Evolutionary conservation across 2,797 vertebrate species (phyloP).

Genomic region (Cichlasoma orientale): DNA sequence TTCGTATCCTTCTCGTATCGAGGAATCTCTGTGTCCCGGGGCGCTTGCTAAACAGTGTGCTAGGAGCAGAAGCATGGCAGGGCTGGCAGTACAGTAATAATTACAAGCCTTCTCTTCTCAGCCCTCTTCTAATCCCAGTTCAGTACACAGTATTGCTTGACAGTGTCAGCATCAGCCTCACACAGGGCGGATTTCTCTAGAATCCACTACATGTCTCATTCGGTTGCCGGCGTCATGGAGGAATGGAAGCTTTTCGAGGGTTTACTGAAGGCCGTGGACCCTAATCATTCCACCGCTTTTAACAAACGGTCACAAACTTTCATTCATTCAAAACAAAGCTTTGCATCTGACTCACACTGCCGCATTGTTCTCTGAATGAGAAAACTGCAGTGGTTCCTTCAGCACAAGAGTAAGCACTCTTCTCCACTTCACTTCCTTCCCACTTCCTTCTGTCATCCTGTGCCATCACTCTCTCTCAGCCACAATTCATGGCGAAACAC

Average conservation of each 20-base stretch:
- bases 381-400: slow-evolving; percentile 19
- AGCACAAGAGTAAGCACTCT: background rate
- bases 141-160: slow-evolving; percentile 16
- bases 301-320: background rate
- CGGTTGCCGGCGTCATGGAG: slow-evolving; percentile 24
- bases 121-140: slow-evolving; percentile 43
- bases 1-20: slow-evolving; percentile 49
- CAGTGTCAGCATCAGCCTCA: slow-evolving; percentile 12
- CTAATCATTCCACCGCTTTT: slow-evolving; percentile 1
- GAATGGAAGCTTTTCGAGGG: background rate
- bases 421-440: slow-evolving; percentile 14
- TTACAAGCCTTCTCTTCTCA: slow-evolving; percentile 46
- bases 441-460: slow-evolving; percentile 27
- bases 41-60: slow-evolving; percentile 32
- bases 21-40: slow-evolving; percentile 48
- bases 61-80: slow-evolving; percentile 31
- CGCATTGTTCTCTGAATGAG: slow-evolving; percentile 17
- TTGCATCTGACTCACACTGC: slow-evolving; percentile 17
- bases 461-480: slow-evolving; percentile 11
- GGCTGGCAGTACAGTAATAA: slow-evolving; percentile 50
- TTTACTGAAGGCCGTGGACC: slow-evolving; percentile 5
- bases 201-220: slow-evolving; percentile 42
- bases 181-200: slow-evolving; percentile 14
- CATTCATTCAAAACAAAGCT: slow-evolving; percentile 20
- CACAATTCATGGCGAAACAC: slow-evolving; percentile 5